Evolutionary conservation across 2,113 vertebrate genomes (phyloP).

Genomic region (Poecile atricapillus): DNA sequence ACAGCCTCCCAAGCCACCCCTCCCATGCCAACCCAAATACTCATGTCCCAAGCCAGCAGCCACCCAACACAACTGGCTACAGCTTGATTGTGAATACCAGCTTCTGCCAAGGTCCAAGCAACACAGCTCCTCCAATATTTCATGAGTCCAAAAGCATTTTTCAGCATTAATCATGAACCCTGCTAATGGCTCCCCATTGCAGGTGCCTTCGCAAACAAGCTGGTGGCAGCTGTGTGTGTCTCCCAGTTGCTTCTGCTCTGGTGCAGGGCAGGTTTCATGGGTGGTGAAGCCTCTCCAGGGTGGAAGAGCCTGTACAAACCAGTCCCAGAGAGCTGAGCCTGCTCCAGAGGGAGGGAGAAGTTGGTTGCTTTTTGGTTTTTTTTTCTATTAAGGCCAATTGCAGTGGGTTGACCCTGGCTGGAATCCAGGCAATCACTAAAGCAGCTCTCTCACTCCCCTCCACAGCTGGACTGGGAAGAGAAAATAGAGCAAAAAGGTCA

Average conservation of each 20-base stretch:
- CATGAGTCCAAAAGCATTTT: background rate
- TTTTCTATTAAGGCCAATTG: background rate
- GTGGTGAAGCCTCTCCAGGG: background rate
- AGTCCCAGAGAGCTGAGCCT: background rate
- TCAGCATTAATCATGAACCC: background rate
- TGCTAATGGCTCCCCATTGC: fast-evolving
- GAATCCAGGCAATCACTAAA: background rate
- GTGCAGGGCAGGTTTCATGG: fast-evolving
- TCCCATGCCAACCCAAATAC: fast-evolving
- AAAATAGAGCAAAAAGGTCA: background rate
- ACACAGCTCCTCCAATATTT: background rate
- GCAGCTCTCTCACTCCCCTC: background rate
- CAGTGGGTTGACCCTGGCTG: background rate
- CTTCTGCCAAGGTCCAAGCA: background rate
- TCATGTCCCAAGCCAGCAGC: fast-evolving
- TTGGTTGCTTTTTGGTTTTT: background rate
- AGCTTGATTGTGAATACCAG: background rate
- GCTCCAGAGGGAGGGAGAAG: background rate
- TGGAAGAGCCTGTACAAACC: background rate
- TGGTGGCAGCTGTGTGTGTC: background rate
- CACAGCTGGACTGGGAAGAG: background rate
- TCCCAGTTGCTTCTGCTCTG: background rate
- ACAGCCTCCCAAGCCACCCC: background rate
- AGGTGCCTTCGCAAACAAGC: background rate
- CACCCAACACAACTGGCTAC: fast-evolving